phyloP scores from a whole-genome alignment of 2,888 invertebrate genomes.

The Drosophila testacea region DNA sequence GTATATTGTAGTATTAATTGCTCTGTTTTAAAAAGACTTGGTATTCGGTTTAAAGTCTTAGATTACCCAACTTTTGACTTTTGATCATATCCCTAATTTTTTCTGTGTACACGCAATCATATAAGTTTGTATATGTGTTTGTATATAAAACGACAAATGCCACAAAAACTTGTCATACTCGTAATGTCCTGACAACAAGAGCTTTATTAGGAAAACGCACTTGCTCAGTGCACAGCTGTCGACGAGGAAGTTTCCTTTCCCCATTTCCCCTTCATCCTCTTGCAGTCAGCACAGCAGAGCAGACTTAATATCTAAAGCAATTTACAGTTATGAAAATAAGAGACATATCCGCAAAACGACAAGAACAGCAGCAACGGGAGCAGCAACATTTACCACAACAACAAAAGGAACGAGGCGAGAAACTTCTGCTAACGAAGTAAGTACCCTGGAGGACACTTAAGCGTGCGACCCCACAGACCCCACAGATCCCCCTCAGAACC shows the following conservation, averaged over 20 bases:
- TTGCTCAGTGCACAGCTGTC: slow-evolving; percentile 49
- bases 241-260: not conserved
- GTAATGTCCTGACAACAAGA: slow-evolving; percentile 57
- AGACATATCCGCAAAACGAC: slow-evolving; percentile 82
- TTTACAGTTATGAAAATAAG: slow-evolving; percentile 84
- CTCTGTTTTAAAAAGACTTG: too few relatives aligned
- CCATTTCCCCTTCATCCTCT: not conserved
- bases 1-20: too few relatives aligned
- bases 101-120: not conserved
- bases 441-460: slow-evolving; percentile 84
- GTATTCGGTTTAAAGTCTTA: too few relatives aligned
- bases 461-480: slow-evolving; percentile 65
- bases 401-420: slow-evolving; percentile 60
- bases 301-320: slow-evolving; percentile 83
- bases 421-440: slow-evolving; percentile 81
- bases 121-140: not conserved
- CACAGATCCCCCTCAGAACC: not conserved
- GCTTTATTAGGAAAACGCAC: slow-evolving; percentile 59
- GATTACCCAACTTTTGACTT: too few relatives aligned
- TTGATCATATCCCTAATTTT: too few relatives aligned
- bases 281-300: slow-evolving; percentile 62
- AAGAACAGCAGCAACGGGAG: slow-evolving; percentile 49
- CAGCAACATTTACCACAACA: slow-evolving; percentile 42
- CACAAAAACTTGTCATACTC: slow-evolving; percentile 47
- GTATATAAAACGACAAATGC: slow-evolving; percentile 18